phyloP scores from a whole-genome alignment of 2,113 vertebrate species.

The Cyanoramphus novaezelandiae region DNA sequence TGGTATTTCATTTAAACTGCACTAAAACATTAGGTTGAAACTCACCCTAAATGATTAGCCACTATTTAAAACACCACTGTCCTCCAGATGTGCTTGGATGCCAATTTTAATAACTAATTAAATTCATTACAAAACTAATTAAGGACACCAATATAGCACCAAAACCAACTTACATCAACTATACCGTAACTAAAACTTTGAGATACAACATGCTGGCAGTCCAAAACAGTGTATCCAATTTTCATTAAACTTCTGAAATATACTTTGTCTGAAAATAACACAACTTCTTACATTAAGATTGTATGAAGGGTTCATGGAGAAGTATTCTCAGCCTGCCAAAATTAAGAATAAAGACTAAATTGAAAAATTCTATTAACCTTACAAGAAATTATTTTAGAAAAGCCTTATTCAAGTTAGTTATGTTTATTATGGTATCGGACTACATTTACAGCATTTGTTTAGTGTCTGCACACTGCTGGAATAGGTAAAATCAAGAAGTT shows the following conservation, averaged over 20 bases:
- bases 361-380: background rate
- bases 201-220: background rate
- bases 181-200: background rate
- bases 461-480: background rate
- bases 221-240: background rate
- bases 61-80: background rate
- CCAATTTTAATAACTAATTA: conserved; percentile 1
- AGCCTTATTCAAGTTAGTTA: background rate
- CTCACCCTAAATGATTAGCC: background rate
- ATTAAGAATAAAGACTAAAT: background rate
- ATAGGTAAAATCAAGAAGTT: background rate
- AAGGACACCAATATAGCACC: background rate
- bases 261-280: background rate
- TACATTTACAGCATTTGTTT: background rate
- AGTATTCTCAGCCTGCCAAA: background rate
- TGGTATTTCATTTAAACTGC: background rate
- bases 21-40: background rate
- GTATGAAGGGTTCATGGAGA: background rate
- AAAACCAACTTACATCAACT: background rate
- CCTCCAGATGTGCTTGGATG: background rate
- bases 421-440: background rate
- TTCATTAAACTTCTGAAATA: background rate
- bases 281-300: background rate
- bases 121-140: background rate
- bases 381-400: background rate